Evolutionary conservation across 2,797 vertebrate species (phyloP).

Genomic region (Masticophis lateralis): DNA sequence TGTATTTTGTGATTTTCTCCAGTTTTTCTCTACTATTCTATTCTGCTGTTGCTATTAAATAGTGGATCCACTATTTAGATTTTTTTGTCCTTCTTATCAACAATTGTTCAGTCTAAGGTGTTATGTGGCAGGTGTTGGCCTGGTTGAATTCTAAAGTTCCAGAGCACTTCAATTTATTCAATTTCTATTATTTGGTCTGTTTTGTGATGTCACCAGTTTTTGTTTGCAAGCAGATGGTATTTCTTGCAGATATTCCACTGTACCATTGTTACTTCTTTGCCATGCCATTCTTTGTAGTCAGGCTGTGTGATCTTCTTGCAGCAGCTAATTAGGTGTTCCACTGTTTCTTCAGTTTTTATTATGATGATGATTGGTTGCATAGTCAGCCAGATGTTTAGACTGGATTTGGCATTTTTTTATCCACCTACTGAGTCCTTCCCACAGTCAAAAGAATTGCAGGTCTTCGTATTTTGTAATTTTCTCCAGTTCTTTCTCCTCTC

Average conservation of each 20-base stretch:
- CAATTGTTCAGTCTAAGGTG: neutral
- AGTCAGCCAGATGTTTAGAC: neutral
- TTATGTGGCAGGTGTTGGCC: neutral
- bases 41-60: neutral
- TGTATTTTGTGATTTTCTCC: neutral
- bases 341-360: neutral
- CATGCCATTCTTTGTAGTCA: neutral
- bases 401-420: neutral
- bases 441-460: neutral
- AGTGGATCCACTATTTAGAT: neutral
- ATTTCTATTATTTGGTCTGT: neutral
- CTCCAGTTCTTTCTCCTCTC: neutral
- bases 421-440: neutral
- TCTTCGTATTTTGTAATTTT: neutral
- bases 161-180: neutral
- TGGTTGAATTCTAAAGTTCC: neutral
- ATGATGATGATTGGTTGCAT: neutral
- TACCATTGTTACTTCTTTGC: neutral
- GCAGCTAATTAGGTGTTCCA: neutral
- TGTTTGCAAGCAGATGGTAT: neutral
- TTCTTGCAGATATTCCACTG: neutral
- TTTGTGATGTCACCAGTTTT: neutral
- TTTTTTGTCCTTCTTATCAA: neutral
- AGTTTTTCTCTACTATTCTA: neutral
- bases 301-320: neutral